Evolutionary conservation across 2,888 invertebrate genomes (phyloP).

Genomic region (Therioaphis trifolii): DNA sequence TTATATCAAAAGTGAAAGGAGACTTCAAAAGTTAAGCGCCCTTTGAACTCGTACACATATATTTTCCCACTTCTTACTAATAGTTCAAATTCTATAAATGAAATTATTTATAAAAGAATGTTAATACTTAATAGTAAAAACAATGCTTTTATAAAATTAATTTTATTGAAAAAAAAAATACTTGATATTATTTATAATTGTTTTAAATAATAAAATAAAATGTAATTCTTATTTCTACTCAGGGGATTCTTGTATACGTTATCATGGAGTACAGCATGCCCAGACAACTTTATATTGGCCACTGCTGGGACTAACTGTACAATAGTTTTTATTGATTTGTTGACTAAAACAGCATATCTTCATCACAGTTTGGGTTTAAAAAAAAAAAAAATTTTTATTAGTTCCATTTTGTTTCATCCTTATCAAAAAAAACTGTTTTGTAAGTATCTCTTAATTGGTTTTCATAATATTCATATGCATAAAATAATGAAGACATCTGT

Average conservation of each 20-base stretch:
- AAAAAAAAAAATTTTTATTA: constrained; percentile 62
- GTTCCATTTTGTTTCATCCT: constrained; percentile 66
- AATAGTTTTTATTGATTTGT: constrained; percentile 67
- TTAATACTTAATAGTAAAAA: too few relatives aligned
- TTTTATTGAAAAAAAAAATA: too few relatives aligned
- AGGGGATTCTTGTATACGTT: constrained; percentile 69
- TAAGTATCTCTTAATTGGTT: constrained; percentile 63
- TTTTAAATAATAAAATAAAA: too few relatives aligned
- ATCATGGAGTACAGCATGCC: constrained; percentile 69
- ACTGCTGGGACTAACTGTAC: constrained; percentile 66
- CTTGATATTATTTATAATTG: too few relatives aligned
- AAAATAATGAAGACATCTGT: not conserved
- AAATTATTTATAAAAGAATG: too few relatives aligned
- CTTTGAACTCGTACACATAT: too few relatives aligned
- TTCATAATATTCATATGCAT: not conserved
- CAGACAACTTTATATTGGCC: constrained; percentile 65
- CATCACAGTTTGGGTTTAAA: constrained; percentile 60
- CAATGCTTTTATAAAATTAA: too few relatives aligned
- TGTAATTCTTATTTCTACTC: constrained; percentile 44
- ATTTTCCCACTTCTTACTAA: too few relatives aligned
- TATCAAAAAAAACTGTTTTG: constrained; percentile 65
- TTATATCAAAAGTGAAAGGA: too few relatives aligned
- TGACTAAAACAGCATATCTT: constrained; percentile 64
- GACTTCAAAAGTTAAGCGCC: too few relatives aligned
- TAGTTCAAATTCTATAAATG: too few relatives aligned